Evolutionary conservation across 2,797 vertebrate species (phyloP).

Genomic region (Chromobotia macracanthus): DNA sequence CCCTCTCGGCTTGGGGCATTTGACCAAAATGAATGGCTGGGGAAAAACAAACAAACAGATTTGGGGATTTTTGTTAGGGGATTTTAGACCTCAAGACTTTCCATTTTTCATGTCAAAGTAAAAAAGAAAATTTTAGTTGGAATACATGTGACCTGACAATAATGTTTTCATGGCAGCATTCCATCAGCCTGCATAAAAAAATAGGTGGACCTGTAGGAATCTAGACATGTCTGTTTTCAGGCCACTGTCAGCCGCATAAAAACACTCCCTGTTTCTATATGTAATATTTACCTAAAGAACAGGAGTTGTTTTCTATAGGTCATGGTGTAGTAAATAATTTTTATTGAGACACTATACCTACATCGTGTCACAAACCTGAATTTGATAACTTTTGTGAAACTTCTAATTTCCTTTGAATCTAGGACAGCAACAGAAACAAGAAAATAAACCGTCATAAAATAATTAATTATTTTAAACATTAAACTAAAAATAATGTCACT

Average conservation of each 20-base stretch:
- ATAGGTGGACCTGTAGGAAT: neutral
- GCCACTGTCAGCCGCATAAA: neutral
- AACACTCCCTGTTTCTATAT: neutral
- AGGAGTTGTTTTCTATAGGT: neutral
- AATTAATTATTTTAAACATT: neutral
- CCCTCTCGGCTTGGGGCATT: constrained; percentile 99
- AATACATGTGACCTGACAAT: neutral
- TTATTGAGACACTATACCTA: neutral
- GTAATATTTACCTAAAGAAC: neutral
- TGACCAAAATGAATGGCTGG: constrained; percentile 97
- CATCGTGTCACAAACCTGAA: neutral
- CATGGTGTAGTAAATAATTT: neutral
- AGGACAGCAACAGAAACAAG: neutral
- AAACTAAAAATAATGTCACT: constrained; percentile 4
- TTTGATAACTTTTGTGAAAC: neutral
- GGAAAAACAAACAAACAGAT: constrained; percentile 63
- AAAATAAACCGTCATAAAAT: neutral
- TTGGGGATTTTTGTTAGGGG: neutral
- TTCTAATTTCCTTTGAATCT: neutral
- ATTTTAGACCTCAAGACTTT: neutral
- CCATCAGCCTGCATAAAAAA: neutral
- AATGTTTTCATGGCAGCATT: neutral
- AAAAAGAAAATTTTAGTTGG: neutral
- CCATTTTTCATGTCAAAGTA: neutral
- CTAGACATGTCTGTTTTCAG: neutral